phyloP scores from a whole-genome alignment of 2,113 vertebrate species.

The Arvicanthis niloticus region DNA sequence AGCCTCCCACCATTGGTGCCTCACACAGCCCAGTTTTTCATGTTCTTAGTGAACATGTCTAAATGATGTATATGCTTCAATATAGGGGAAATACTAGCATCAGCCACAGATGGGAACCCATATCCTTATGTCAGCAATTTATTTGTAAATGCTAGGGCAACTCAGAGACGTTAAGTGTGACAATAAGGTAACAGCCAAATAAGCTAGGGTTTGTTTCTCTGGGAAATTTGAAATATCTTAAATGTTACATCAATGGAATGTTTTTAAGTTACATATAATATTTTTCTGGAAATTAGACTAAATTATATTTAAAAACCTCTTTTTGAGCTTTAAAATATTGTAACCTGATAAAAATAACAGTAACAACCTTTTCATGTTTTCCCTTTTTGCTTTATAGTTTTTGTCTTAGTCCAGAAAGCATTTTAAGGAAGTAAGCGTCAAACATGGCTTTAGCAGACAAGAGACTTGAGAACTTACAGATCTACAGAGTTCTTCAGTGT shows the following conservation, averaged over 20 bases:
- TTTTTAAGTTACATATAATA: slow-evolving; percentile 27
- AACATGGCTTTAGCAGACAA: slow-evolving; percentile 86
- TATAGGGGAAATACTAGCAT: not conserved
- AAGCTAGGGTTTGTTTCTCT: not conserved
- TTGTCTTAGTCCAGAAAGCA: slow-evolving; percentile 71
- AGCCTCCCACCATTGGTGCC: not conserved
- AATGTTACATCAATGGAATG: not conserved
- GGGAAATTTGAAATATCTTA: slow-evolving; percentile 21
- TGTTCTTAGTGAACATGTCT: not conserved
- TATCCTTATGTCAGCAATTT: not conserved
- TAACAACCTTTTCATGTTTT: slow-evolving; percentile 19
- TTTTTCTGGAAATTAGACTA: slow-evolving; percentile 32
- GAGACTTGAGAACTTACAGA: slow-evolving; percentile 91
- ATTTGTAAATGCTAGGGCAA: not conserved
- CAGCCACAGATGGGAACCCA: not conserved
- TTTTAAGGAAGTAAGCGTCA: slow-evolving; percentile 62
- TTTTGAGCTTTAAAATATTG: slow-evolving; percentile 10
- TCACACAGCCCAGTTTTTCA: not conserved
- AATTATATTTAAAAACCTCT: slow-evolving; percentile 15
- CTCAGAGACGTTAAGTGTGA: not conserved
- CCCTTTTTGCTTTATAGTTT: slow-evolving; percentile 2
- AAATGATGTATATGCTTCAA: not conserved
- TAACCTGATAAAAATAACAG: slow-evolving; percentile 9
- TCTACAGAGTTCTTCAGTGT: slow-evolving; percentile 94
- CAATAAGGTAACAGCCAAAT: not conserved